Evolutionary conservation across 2,797 vertebrate species (phyloP).

Genomic region (Myotis myotis): DNA sequence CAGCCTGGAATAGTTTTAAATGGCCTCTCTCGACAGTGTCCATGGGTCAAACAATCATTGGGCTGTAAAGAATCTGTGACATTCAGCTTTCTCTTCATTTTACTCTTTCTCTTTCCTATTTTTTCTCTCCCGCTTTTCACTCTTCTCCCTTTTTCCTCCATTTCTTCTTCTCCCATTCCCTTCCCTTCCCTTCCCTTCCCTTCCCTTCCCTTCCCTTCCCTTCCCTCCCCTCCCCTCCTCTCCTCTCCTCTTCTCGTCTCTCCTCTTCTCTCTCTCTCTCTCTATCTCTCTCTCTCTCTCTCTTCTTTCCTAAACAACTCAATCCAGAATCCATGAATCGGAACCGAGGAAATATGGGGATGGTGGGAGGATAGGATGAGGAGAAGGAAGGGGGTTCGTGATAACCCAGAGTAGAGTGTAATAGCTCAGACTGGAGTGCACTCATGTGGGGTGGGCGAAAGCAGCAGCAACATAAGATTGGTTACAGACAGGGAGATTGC

Average conservation of each 20-base stretch:
- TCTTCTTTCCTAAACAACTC: not conserved
- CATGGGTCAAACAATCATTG: not conserved
- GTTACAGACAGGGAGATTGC: not conserved
- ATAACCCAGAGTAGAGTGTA: not conserved
- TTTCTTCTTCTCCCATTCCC: not conserved
- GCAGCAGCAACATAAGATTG: not conserved
- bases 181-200: not conserved
- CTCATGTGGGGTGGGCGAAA: too few species aligned
- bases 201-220: too few species aligned
- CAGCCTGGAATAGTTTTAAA: not conserved
- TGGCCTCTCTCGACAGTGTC: not conserved
- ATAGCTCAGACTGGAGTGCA: not conserved
- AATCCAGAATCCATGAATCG: not conserved
- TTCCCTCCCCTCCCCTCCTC: too few species aligned
- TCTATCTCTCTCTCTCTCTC: too few species aligned
- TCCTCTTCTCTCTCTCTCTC: not conserved
- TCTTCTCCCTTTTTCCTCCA: not conserved
- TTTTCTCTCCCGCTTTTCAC: not conserved
- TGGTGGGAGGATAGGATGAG: too few species aligned
- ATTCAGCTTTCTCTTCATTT: not conserved
- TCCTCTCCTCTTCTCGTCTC: too few species aligned
- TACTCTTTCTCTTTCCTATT: not conserved
- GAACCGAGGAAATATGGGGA: not conserved
- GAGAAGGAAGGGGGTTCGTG: not conserved
- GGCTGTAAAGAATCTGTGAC: not conserved